A percentile compares a stretch with the other conserved stretches of the same genome.
phyloP scores from a whole-genome alignment of 2,888 invertebrate species.

The Epinotia ramella region DNA sequence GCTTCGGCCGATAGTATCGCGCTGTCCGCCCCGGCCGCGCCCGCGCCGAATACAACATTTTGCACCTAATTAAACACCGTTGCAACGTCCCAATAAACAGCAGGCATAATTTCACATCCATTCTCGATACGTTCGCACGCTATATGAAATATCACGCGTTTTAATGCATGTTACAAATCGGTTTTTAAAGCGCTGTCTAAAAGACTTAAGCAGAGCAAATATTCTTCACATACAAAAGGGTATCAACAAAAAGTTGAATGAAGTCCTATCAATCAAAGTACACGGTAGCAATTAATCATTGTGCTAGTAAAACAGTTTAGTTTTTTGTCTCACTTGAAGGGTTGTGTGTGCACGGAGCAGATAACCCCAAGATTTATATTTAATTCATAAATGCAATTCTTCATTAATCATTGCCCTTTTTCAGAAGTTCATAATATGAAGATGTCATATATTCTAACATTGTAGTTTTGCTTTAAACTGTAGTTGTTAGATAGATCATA shows the following conservation, averaged over 20 bases:
- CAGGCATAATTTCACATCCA: slow-evolving; percentile 57
- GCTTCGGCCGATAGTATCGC: slow-evolving; percentile 73
- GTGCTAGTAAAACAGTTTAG: slow-evolving; percentile 58
- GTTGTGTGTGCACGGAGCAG: slow-evolving; percentile 52
- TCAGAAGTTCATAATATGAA: slow-evolving; percentile 11
- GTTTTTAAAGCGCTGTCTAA: slow-evolving; percentile 71
- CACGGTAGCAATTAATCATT: slow-evolving; percentile 78
- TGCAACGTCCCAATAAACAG: slow-evolving; percentile 54
- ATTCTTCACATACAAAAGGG: slow-evolving; percentile 57
- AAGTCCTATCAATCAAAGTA: slow-evolving; percentile 75
- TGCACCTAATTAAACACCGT: slow-evolving; percentile 73
- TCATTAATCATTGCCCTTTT: slow-evolving; percentile 35
- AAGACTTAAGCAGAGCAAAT: slow-evolving; percentile 58
- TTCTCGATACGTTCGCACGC: slow-evolving; percentile 66
- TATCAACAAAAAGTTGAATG: slow-evolving; percentile 58
- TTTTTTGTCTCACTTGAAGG: slow-evolving; percentile 63
- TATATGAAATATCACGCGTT: slow-evolving; percentile 58
- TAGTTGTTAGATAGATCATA: neutral
- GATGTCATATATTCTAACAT: neutral
- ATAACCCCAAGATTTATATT: slow-evolving; percentile 46
- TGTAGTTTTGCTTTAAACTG: neutral
- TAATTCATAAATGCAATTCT: slow-evolving; percentile 25
- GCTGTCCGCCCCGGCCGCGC: slow-evolving; percentile 61
- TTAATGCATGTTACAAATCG: slow-evolving; percentile 72
- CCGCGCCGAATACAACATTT: slow-evolving; percentile 65